Conservation (phyloP, 2,888 invertebrate genomes). For the Alitta virens region DNA sequence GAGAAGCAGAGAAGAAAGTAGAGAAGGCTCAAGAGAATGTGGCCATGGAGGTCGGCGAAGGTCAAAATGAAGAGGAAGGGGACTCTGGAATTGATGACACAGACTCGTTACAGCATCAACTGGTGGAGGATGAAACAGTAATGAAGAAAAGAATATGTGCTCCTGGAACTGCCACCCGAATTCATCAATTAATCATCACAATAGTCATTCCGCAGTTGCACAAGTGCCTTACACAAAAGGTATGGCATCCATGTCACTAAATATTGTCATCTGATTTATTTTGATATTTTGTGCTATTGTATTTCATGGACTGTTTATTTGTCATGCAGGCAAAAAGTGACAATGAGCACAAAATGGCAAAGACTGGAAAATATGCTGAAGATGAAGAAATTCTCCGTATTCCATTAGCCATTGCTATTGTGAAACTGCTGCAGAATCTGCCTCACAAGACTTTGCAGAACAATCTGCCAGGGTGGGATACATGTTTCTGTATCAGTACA, state of each 20-base stretch:
- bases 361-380: conserved; percentile 49
- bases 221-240: conserved; percentile 65
- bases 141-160: conserved; percentile 30
- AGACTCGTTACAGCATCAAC: neutral
- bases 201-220: conserved; percentile 79
- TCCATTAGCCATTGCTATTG: conserved; percentile 88
- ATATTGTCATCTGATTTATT: too few species aligned
- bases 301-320: neutral
- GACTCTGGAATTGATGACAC: neutral
- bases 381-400: conserved; percentile 83
- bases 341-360: conserved; percentile 48
- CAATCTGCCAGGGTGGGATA: conserved; percentile 76
- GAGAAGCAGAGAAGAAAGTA: neutral
- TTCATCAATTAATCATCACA: conserved; percentile 70
- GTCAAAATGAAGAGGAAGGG: neutral
- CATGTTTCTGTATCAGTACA: neutral
- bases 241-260: too few species aligned
- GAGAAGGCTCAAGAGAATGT: neutral
- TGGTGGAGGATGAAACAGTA: neutral
- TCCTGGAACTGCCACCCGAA: conserved; percentile 66
- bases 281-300: too few species aligned
- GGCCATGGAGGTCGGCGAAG: neutral
- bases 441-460: conserved; percentile 73
- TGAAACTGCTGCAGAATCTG: conserved; percentile 84
- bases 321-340: conserved; percentile 43